Base-by-base conservation (phyloP, 2,888 invertebrate genomes). In the Mesopsocus fuscifrons region DNA sequence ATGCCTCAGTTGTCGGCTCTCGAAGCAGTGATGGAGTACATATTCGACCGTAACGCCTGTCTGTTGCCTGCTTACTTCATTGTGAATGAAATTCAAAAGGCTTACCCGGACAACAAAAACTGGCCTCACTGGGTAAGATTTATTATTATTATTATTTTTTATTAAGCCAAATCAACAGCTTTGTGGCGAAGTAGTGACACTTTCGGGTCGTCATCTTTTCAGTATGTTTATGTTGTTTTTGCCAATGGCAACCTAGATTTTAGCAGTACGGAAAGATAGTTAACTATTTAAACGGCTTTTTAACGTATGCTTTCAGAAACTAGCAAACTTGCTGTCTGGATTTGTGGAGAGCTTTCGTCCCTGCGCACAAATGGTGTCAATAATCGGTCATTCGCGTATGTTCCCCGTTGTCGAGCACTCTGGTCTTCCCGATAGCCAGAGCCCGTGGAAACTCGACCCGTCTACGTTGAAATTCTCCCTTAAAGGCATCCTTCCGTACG, bases 321-420 rank as follows among this genome's bases (percentile, higher is more conserved):
- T 95, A 34, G 82, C 89, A 23, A 75, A 78, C 55, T 61, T 91
- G 20, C 70, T 95, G 55, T 80, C 87, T 2, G 77, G 77, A 56
- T 91, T 91, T 60, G 81, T 92, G 3, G 88, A 92, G 57, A 88
- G 88, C 61, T 95, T 95, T 60, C 75, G 87, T 49, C 77, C 82
- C 11, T 82, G 87, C 47, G 92, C 94, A 0, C 92, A 95, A 66
- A 94, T 95, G 87, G 85, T 94, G 1, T 84, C 92, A 1, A 84
- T 92, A 44, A 77, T 85, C 49, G 88, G 88, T 1, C 82, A 91
- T 52, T 75, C 85, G 1, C 77, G 82, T 55, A 83, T 95, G 80
- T 62, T 91, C 41, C 95, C 95, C 1, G 84, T 95, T 13, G 89
- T 94, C 1, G 92, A 94, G 52, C 87, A 89, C 57, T 83, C 85